Evolutionary conservation across 2,888 invertebrate species (phyloP), one percentile per base, ranked within the genome.

Genomic region (Electrophaes corylata): DNA sequence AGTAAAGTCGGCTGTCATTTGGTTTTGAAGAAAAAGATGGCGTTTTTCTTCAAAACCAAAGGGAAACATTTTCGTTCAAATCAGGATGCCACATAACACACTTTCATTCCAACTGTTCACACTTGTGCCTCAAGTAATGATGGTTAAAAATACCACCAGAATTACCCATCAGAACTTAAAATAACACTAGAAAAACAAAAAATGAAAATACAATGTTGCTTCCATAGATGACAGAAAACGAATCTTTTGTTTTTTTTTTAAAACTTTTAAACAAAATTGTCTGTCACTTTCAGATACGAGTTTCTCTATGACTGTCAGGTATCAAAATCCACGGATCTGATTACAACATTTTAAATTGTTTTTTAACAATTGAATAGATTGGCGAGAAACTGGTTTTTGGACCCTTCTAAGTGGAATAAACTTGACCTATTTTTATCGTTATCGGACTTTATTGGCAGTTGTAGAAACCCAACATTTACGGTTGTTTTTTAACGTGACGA

Each of bases 301-400:
- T 16, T 44, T 43, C 11, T 31, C 31, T 40, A 31, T 50, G 19
- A 33, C 16, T 39, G 40, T 50, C 50, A 57, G 23, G 33, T 57
- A 39, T 46, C 46, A 46, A 12, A 46, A 41, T 10, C 31, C 39
- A 31, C 12, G 12, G 43, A 52, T 52, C 43, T 43, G 43, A 40
- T 53, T 58, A 56, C 49, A 33, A 35, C 44, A 37, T 40, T 20
- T 43, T 44, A 23, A 37, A 49, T 44, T 52, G 35, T 43, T 44
- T 51, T 40, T 19, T 10, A 46, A 61, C 53, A 61, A 54, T 57
- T 57, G 53, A 57, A 57, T 40, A 51, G 54, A 57, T 49, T 43
- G 33, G 33, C 23, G 19, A 16, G 12, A 19, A 53, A 61, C 60
- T 44, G 39, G 60, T 60, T 60, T n/a, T 49, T 10, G 18, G 40